Evolutionary conservation across 2,797 vertebrate species (phyloP), one percentile per base, ranked within the genome.

Genomic region (Falco biarmicus): DNA sequence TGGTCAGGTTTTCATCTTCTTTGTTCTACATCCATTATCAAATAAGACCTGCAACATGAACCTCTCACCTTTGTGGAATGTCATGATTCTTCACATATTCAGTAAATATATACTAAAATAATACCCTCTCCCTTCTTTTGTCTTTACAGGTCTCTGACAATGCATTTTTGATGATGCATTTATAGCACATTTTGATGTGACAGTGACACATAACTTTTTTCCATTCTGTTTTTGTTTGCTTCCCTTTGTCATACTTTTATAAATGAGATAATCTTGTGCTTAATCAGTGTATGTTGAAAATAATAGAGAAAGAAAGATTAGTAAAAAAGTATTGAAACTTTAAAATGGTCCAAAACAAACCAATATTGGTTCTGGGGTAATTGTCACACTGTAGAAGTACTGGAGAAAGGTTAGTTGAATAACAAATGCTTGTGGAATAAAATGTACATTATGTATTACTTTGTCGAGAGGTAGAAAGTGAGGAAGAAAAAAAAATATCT

Each of bases 71-170:
- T 50, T 74, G 19, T 76, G 11, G 21, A 78, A 70, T 57, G 14
- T 34, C 3, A 9, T 2, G 10, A 50, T 83, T 89, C 19, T 84
- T 84, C 18, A 39, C 7, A 65, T 14, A 63, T 73, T 76, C 41
- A 71, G 13, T 79, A 90, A 90, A 90, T 81, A 54, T 24, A 16
- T 13, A 59, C 19, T 54, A 65, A 82, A 85, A 68, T 45, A 41
- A 18, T 3, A 0, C 6, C 0, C 3, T 9, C 2, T 21, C 4
- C 1, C 1, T 63, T 66, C 13, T 78, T 89, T 69, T 1, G 18
- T 47, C 73, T 93, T 85, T 53, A 51, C 9, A 51, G 3, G 59
- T 83, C 91, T 87, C 31, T 87, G 28, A 75, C 19, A 78, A 43
- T 43, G 19, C 0, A 13, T 57, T 85, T 86, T 70, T n/a, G 13